Evolutionary conservation across 2,888 invertebrate genomes (phyloP), one percentile per base, ranked within the genome.

Genomic region (Chironomus riparius): DNA sequence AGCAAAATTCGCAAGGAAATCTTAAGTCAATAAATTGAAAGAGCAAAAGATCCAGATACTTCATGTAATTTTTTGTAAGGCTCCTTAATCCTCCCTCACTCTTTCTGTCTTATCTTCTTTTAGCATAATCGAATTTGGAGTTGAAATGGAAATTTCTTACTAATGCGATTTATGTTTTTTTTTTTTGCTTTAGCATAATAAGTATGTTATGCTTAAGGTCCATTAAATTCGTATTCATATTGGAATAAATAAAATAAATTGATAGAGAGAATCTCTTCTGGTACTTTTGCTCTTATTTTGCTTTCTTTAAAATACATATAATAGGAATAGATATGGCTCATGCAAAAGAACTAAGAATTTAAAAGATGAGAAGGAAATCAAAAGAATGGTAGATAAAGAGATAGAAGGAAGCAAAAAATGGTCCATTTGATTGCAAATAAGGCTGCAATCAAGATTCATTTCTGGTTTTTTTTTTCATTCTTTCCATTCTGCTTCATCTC

Each of bases 351-450:
- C 5, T 18, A 18, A 56, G n/a, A 56, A 56, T 56, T 56, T 18
- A 56, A 56, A 56, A 18, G 56, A 56, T 56, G 56, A 56, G 56
- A 18, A 56, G 18, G 56, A 56, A 38, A 38, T 38, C 38, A 38
- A 38, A 38, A 38, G 38, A 38, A 38, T 38, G 2, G 38, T 38
- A 38, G 56, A 56, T 56, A 56, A 56, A 56, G 56, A 56, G 4
- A 56, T 15, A 56, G 56, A 56, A 56, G 56, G n/a, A 56, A 38
- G 38, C 38, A 7, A 38, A 10, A 56, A 56, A 56, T 24, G 56
- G 70, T 50, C 70, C 70, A 70, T 70, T 70, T 70, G 70, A 70
- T 70, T 70, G 70, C 56, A 70, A 70, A 70, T 70, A 70, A 50
- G 70, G 56, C 48, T 70, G 70, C 56, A 70, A 70, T 70, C 70